phyloP scores from a whole-genome alignment of 2,797 vertebrate genomes.

The Iguana delicatissima region DNA sequence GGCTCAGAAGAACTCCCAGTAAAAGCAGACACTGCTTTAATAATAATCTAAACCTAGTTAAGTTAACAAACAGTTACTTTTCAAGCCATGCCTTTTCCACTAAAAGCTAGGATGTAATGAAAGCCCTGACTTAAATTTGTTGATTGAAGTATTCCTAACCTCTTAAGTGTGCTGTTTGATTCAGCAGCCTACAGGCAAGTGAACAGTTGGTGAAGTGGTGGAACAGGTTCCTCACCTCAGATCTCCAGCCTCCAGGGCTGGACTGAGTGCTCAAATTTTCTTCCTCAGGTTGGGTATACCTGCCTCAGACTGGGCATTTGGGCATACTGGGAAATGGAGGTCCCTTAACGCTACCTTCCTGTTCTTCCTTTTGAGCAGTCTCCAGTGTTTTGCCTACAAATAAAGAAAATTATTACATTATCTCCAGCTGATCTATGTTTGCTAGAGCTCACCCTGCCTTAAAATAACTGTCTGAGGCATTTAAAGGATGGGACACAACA shows the following conservation, averaged over 20 bases:
- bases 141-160: background rate
- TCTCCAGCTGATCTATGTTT: background rate
- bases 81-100: too few relatives aligned
- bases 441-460: background rate
- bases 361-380: background rate
- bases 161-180: background rate
- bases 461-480: background rate
- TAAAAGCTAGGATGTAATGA: background rate
- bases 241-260: background rate
- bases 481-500: background rate
- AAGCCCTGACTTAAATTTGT: background rate
- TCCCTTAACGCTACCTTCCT: background rate
- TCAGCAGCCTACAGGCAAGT: background rate
- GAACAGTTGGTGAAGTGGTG: background rate
- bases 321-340: background rate
- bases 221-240: background rate
- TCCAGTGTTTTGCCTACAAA: background rate
- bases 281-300: background rate
- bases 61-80: too few relatives aligned
- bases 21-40: background rate
- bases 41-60: background rate
- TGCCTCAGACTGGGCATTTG: background rate
- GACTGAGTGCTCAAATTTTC: background rate
- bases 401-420: background rate
- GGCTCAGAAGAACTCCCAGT: background rate